Evolutionary conservation across 2,797 vertebrate genomes (phyloP).

Genomic region (Helostoma temminkii): DNA sequence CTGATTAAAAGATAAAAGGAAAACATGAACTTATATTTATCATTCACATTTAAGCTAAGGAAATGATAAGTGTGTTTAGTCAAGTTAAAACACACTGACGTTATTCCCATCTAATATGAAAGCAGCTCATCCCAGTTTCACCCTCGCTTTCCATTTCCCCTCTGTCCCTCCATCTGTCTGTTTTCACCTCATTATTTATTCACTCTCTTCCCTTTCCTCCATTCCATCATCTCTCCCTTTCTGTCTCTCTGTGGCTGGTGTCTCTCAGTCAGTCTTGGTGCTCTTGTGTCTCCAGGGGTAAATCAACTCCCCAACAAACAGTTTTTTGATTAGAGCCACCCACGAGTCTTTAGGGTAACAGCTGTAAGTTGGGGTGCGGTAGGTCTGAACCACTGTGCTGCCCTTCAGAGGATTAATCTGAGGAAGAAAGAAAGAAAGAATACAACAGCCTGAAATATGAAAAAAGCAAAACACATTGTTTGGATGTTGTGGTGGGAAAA

Average conservation of each 20-base stretch:
- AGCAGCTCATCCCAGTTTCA: conserved; percentile 2
- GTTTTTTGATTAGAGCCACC: conserved; percentile 90
- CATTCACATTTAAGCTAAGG: not conserved
- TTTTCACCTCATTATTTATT: conserved; percentile 37
- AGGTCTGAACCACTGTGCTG: conserved; percentile 84
- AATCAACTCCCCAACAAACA: conserved; percentile 95
- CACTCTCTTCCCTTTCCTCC: conserved; percentile 42
- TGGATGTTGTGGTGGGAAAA: not conserved
- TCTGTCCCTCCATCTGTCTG: conserved; percentile 7
- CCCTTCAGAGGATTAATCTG: conserved; percentile 94
- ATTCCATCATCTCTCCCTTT: not conserved
- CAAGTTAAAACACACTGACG: not conserved
- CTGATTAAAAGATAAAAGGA: not conserved
- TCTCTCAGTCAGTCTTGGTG: conserved; percentile 88
- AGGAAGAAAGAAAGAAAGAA: not conserved
- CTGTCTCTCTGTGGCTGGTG: not conserved
- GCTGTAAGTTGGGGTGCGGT: conserved; percentile 91
- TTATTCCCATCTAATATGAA: conserved; percentile 4
- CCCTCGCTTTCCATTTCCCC: not conserved
- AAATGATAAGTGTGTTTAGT: not conserved
- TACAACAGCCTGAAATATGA: too few species aligned
- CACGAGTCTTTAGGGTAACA: conserved; percentile 95
- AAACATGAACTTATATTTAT: not conserved
- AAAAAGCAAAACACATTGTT: not conserved
- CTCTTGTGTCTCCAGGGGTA: conserved; percentile 95